These are phyloP conservation scores for Phymastichus coffea DNA, from an alignment of 1,140 invertebrate genomes.

Conservation along the genomic window DNA sequence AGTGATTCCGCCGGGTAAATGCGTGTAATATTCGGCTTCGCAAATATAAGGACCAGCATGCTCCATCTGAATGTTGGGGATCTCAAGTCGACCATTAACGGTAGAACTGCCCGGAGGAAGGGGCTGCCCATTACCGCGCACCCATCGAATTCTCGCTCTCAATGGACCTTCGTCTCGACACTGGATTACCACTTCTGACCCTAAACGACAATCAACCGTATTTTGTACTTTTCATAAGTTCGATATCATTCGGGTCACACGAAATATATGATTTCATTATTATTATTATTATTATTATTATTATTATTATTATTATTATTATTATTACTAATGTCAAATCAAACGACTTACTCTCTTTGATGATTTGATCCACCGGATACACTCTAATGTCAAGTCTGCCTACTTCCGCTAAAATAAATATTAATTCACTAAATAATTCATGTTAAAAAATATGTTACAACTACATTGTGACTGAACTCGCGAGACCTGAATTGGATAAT, in stretches of 20 bases:
- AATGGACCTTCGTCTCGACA: constrained; percentile 84
- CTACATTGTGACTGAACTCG: too few relatives aligned
- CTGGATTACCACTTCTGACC: constrained; percentile 86
- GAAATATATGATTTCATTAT: too few relatives aligned
- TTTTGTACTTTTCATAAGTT: too few relatives aligned
- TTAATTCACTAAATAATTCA: constrained; percentile 11
- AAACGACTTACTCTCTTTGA: constrained; percentile 76
- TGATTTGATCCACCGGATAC: constrained; percentile 72
- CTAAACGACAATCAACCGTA: too few relatives aligned
- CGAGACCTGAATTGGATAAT: too few relatives aligned
- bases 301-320: too few relatives aligned
- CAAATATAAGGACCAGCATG: constrained; percentile 82
- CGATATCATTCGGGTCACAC: background rate
- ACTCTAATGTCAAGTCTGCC: constrained; percentile 65
- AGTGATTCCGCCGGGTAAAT: constrained; percentile 60
- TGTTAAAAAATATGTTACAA: too few relatives aligned
- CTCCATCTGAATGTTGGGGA: constrained; percentile 76
- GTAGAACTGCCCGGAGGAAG: constrained; percentile 73
- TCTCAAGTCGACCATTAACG: constrained; percentile 76
- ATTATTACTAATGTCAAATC: background rate
- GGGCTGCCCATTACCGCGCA: constrained; percentile 66
- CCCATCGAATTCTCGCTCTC: constrained; percentile 76
- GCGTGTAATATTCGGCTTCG: constrained; percentile 70
- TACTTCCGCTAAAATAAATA: constrained; percentile 10
- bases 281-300: too few relatives aligned